These are phyloP conservation scores for Eufriesea mexicana DNA, from an alignment of 1,140 invertebrate genomes.

Conservation along the genomic window DNA sequence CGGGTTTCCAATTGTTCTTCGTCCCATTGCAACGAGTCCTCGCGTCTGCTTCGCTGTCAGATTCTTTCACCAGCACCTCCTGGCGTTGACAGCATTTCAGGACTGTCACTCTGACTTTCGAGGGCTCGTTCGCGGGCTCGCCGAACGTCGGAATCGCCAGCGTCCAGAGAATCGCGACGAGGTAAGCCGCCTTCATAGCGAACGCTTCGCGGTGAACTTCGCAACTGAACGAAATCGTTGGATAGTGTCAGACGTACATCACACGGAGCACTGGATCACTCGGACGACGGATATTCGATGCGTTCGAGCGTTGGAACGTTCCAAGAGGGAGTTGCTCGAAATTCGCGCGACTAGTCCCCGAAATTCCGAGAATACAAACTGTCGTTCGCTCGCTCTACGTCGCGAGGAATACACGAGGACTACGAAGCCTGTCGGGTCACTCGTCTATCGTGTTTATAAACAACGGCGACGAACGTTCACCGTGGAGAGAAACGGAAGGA, in stretches of 20 bases:
- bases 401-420: not conserved
- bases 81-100: slow-evolving; percentile 82
- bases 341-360: too few species aligned
- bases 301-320: not conserved
- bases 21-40: slow-evolving; percentile 63
- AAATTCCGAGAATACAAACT: not conserved
- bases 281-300: too few species aligned
- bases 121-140: slow-evolving; percentile 17
- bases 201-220: not conserved
- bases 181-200: slow-evolving; percentile 3
- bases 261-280: not conserved
- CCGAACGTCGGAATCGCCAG: not conserved
- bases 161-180: slow-evolving; percentile 1
- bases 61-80: slow-evolving; percentile 71
- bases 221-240: not conserved
- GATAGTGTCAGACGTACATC: slow-evolving; percentile 6
- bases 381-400: not conserved
- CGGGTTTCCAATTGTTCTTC: slow-evolving; percentile 77
- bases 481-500: not conserved
- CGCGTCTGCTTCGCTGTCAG: slow-evolving; percentile 41
- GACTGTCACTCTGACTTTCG: slow-evolving; percentile 71
- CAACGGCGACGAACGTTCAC: not conserved
- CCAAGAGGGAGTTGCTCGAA: too few species aligned
- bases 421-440: not conserved
- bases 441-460: slow-evolving; percentile 13